Evolutionary conservation across 2,888 invertebrate genomes (phyloP).

Genomic region (Plagodis dolabraria): DNA sequence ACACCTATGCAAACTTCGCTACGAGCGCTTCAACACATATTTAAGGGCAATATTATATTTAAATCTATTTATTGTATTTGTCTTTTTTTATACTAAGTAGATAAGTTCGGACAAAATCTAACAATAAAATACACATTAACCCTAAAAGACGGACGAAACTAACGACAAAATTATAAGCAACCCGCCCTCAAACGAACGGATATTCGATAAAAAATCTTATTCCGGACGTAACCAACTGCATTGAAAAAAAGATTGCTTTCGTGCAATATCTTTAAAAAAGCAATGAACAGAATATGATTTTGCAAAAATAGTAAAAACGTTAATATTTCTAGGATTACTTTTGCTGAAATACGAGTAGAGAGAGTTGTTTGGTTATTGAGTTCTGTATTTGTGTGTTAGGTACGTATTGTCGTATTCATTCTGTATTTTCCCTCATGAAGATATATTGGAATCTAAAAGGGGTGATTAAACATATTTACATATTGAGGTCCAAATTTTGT

Average conservation of each 20-base stretch:
- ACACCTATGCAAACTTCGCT: too few species aligned
- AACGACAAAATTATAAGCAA: slow-evolving; percentile 31
- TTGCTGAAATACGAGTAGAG: not conserved
- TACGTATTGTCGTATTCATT: slow-evolving; percentile 7
- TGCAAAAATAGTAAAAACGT: slow-evolving; percentile 24
- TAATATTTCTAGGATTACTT: slow-evolving; percentile 16
- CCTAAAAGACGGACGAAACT: slow-evolving; percentile 20
- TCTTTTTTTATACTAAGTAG: too few species aligned
- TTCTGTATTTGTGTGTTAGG: not conserved
- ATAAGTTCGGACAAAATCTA: too few species aligned
- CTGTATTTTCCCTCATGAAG: not conserved
- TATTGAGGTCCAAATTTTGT: slow-evolving; percentile 26
- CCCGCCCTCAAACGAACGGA: slow-evolving; percentile 25
- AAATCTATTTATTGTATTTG: too few species aligned
- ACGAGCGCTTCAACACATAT: too few species aligned
- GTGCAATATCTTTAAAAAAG: slow-evolving; percentile 21
- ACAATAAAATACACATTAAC: too few species aligned
- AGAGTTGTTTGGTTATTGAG: not conserved
- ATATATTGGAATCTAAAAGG: slow-evolving; percentile 13
- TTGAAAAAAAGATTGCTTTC: slow-evolving; percentile 33
- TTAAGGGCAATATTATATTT: too few species aligned
- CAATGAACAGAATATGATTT: slow-evolving; percentile 35
- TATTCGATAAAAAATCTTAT: slow-evolving; percentile 38
- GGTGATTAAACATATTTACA: slow-evolving; percentile 29
- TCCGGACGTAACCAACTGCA: slow-evolving; percentile 32